Evolutionary conservation across 2,888 invertebrate species (phyloP).

Genomic region (Acleris emargana): DNA sequence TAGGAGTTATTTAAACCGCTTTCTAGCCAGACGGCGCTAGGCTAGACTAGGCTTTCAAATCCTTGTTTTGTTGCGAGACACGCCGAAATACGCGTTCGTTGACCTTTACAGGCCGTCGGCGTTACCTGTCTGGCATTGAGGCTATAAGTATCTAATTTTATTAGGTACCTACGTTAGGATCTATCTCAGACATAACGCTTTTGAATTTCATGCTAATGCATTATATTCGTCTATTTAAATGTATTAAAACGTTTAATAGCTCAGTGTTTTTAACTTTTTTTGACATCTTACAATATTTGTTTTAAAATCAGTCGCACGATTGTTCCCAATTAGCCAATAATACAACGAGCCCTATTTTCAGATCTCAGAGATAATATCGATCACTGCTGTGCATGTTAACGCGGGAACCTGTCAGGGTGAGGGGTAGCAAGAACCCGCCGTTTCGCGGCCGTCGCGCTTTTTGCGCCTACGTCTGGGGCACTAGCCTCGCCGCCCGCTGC

Average conservation of each 20-base stretch:
- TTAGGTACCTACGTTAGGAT: constrained; percentile 23
- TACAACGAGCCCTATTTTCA: too few species aligned
- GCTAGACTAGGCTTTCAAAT: constrained; percentile 46
- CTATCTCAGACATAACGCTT: constrained; percentile 22
- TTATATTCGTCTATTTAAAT: too few species aligned
- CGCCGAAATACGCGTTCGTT: constrained; percentile 61
- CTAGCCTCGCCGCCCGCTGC: constrained; percentile 13
- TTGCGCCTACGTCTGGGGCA: constrained; percentile 17
- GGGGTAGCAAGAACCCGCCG: background rate
- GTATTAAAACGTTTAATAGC: too few species aligned
- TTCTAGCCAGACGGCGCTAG: constrained; percentile 22
- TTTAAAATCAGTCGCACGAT: too few species aligned
- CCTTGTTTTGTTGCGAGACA: constrained; percentile 57
- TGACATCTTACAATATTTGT: too few species aligned
- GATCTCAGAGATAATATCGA: background rate
- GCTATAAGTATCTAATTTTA: constrained; percentile 48
- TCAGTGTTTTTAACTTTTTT: too few species aligned
- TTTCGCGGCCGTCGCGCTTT: constrained; percentile 9
- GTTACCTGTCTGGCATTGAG: constrained; percentile 59
- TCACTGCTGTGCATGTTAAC: background rate
- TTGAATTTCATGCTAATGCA: background rate
- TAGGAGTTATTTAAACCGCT: constrained; percentile 21
- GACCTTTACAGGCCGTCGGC: constrained; percentile 58
- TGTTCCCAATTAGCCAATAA: too few species aligned
- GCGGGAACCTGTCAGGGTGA: background rate